Evolutionary conservation across 1,140 invertebrate species (phyloP).

Genomic region (Eriocheir sinensis): DNA sequence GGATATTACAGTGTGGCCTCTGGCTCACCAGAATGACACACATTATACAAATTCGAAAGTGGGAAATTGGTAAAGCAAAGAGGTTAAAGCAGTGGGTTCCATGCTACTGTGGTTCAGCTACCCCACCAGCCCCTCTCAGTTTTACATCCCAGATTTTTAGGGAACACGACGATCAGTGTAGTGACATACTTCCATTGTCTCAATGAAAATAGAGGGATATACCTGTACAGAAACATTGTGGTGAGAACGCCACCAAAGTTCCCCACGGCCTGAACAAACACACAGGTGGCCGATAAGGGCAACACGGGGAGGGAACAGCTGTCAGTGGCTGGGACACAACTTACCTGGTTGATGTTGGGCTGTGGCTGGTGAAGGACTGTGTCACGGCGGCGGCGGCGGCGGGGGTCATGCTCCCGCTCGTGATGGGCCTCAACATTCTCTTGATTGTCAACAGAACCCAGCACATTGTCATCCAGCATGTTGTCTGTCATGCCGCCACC

Average conservation of each 20-base stretch:
- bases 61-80: conserved; percentile 73
- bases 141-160: conserved; percentile 43
- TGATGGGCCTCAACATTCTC: conserved; percentile 88
- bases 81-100: conserved; percentile 73
- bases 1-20: conserved; percentile 60
- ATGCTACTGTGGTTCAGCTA: conserved; percentile 74
- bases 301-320: neutral
- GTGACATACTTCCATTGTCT: conserved; percentile 48
- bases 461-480: conserved; percentile 82
- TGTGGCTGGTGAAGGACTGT: conserved; percentile 75
- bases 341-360: conserved; percentile 77
- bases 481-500: conserved; percentile 83
- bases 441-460: conserved; percentile 86
- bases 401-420: conserved; percentile 82
- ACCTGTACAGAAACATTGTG: neutral
- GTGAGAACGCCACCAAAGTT: neutral
- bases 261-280: conserved; percentile 15
- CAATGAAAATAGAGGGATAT: conserved; percentile 27
- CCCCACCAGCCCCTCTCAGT: conserved; percentile 71
- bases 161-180: conserved; percentile 32
- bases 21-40: conserved; percentile 61
- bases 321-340: neutral
- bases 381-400: conserved; percentile 73
- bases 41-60: conserved; percentile 66
- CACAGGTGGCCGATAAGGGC: neutral